Conservation (phyloP, 2,113 vertebrate species). For the Odontesthes bonariensis region DNA sequence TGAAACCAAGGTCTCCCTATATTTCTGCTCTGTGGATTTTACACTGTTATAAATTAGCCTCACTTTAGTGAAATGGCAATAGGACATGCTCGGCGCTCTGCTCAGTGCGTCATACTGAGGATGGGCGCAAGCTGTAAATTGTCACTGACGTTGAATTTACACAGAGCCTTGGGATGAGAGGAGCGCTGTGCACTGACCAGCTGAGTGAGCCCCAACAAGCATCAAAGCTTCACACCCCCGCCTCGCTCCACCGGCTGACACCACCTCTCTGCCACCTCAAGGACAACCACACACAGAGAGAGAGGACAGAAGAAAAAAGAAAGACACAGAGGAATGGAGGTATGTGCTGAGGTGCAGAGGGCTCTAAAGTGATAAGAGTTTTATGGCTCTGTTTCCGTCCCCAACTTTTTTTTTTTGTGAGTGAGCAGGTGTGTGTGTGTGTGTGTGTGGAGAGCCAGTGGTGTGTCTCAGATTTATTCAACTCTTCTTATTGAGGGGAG, state of each 20-base stretch:
- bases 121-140: slow-evolving; percentile 79
- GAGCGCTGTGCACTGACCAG: slow-evolving; percentile 62
- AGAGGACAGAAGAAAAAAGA: slow-evolving; percentile 5
- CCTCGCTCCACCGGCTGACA: slow-evolving; percentile 39
- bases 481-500: slow-evolving; percentile 66
- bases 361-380: slow-evolving; percentile 75
- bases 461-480: slow-evolving; percentile 73
- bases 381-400: slow-evolving; percentile 72
- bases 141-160: slow-evolving; percentile 78
- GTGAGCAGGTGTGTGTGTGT: slow-evolving; percentile 23
- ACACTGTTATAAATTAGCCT: slow-evolving; percentile 79
- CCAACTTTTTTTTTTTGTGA: slow-evolving; percentile 23
- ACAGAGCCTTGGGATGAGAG: slow-evolving; percentile 75
- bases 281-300: slow-evolving; percentile 65
- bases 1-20: slow-evolving; percentile 63
- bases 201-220: slow-evolving; percentile 75
- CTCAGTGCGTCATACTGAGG: slow-evolving; percentile 68
- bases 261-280: slow-evolving; percentile 76
- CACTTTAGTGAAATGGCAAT: slow-evolving; percentile 72
- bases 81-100: slow-evolving; percentile 67
- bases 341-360: slow-evolving; percentile 38
- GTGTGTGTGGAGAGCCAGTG: slow-evolving; percentile 42
- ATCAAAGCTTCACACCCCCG: slow-evolving; percentile 52
- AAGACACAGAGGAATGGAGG: slow-evolving; percentile 33
- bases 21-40: slow-evolving; percentile 67